These are phyloP conservation scores for Alcis repandata DNA, from an alignment of 2,888 invertebrate species.

Conservation along the genomic window DNA sequence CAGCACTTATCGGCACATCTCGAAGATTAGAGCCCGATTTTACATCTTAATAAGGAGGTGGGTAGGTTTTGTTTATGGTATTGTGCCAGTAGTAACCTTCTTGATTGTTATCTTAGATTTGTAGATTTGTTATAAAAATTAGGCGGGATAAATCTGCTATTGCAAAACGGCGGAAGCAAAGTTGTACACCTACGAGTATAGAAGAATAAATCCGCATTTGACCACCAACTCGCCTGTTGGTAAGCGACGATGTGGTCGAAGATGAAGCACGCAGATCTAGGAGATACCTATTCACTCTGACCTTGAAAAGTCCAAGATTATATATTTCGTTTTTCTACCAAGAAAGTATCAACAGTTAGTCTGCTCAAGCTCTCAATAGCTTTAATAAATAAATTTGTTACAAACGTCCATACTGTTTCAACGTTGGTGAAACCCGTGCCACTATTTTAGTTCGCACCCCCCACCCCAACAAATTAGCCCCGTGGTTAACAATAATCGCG, in stretches of 20 bases:
- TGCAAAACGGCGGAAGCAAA: too few species aligned
- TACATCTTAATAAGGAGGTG: constrained; percentile 45
- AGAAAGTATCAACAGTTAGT: too few species aligned
- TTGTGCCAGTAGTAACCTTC: constrained; percentile 5
- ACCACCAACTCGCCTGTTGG: too few species aligned
- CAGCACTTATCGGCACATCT: constrained; percentile 74
- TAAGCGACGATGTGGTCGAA: too few species aligned
- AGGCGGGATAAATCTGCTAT: neutral
- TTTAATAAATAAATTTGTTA: neutral
- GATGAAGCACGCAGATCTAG: too few species aligned
- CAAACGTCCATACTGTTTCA: neutral
- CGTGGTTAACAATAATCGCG: constrained; percentile 46
- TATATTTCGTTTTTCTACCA: too few species aligned
- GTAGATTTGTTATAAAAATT: constrained; percentile 1
- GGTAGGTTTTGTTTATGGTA: constrained; percentile 30
- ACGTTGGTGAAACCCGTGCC: neutral
- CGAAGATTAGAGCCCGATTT: constrained; percentile 40
- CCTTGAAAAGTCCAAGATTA: too few species aligned
- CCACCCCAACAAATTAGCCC: constrained; percentile 42
- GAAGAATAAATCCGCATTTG: too few species aligned
- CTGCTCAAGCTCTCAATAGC: too few species aligned
- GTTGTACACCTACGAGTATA: too few species aligned
- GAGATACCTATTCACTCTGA: too few species aligned
- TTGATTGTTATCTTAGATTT: neutral
- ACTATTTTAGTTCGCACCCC: constrained; percentile 18